Percentiles rank a stretch among this genome's conserved stretches.
These are phyloP conservation scores for Labroides dimidiatus DNA, from an alignment of 2,797 vertebrate species.

Conservation along the genomic window DNA sequence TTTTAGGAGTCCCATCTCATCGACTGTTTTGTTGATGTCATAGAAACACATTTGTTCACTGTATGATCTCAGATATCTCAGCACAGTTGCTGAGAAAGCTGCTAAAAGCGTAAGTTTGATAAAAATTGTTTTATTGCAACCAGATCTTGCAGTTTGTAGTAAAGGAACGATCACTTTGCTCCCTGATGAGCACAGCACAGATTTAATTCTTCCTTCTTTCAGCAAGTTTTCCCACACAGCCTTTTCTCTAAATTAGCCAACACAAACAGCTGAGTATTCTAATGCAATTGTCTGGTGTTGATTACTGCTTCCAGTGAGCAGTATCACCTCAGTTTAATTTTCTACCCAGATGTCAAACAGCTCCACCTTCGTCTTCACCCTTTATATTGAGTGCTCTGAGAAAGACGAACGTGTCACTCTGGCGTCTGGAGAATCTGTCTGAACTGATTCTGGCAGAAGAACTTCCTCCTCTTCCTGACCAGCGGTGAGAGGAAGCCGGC, in stretches of 20 bases:
- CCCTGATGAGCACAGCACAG: not conserved
- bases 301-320: slow-evolving; percentile 58
- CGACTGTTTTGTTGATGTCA: no score
- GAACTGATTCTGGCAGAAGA: slow-evolving; percentile 35
- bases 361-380: slow-evolving; percentile 19
- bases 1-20: no score
- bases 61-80: not conserved
- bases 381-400: slow-evolving; percentile 31
- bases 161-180: slow-evolving; percentile 8
- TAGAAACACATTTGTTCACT: no score
- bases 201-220: slow-evolving; percentile 2
- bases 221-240: slow-evolving; percentile 1
- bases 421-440: slow-evolving; percentile 64
- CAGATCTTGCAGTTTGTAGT: slow-evolving; percentile 24
- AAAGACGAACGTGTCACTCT: slow-evolving; percentile 45
- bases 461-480: slow-evolving; percentile 44
- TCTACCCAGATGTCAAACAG: slow-evolving; percentile 62
- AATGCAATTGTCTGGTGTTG: slow-evolving; percentile 55
- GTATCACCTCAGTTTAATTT: slow-evolving; percentile 37
- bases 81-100: not conserved
- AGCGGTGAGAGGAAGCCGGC: slow-evolving; percentile 16
- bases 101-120: not conserved
- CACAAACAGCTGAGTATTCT: slow-evolving; percentile 58
- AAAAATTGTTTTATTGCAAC: slow-evolving; percentile 6
- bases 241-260: slow-evolving; percentile 37